These are phyloP conservation scores for Drosophila mauritiana DNA, from an alignment of 1,140 invertebrate genomes.

Conservation along the genomic window DNA sequence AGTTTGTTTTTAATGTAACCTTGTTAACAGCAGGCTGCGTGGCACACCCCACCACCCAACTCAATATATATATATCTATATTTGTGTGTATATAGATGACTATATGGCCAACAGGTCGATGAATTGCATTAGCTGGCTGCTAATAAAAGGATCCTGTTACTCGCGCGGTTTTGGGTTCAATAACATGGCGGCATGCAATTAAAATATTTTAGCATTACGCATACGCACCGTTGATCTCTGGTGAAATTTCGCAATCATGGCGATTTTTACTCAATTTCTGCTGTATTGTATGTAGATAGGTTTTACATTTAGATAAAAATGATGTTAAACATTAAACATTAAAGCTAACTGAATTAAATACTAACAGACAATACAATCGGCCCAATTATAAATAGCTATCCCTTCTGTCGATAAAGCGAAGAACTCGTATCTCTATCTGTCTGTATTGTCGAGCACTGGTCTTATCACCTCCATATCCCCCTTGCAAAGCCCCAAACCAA, in stretches of 20 bases:
- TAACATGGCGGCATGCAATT: constrained; percentile 19
- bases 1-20: constrained; percentile 52
- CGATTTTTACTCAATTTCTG: constrained; percentile 15
- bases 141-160: constrained; percentile 30
- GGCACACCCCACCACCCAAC: constrained; percentile 1
- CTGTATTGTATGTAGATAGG: not conserved
- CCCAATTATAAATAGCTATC: not conserved
- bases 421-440: constrained; percentile 31
- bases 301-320: not conserved
- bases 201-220: constrained; percentile 26
- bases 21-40: constrained; percentile 37
- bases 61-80: not conserved
- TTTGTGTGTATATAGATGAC: too few relatives aligned
- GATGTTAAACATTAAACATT: not conserved
- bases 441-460: constrained; percentile 4
- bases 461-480: constrained; percentile 20
- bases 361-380: too few relatives aligned
- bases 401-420: constrained; percentile 8
- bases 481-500: not conserved
- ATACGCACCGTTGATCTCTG: constrained; percentile 15
- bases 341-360: too few relatives aligned
- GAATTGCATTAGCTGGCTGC: constrained; percentile 37
- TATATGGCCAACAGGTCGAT: constrained; percentile 38
- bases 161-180: constrained; percentile 13
- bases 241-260: constrained; percentile 4